Base-by-base conservation (phyloP, 2,888 invertebrate genomes). In the Campoletis raptor region DNA sequence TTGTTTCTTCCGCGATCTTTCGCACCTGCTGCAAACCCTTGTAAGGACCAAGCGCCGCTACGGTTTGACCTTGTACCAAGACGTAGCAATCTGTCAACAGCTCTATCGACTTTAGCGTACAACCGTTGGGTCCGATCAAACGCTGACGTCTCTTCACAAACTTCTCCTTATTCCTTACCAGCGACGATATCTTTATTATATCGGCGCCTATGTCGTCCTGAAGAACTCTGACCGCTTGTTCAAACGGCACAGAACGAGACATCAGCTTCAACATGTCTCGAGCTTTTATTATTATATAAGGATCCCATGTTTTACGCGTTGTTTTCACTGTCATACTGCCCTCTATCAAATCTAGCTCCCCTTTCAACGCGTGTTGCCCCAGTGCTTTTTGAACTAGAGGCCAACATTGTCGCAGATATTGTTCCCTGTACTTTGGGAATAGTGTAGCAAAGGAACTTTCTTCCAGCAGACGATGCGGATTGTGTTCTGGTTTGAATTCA, bases 251-350 rank as follows among this genome's bases (percentile, higher is more conserved):
- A 94, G 99, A 99, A 89, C 99, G 95, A 0, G 99, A 98, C 91
- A 99, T 95, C 2, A 99, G 95, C 94, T 99, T 99, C 91, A 99
- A 98, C 95, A 99, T 96, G 94, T 99, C 99, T 86, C 99, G 96
- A 0, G 99, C 98, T 95, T 99, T 99, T 42, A 99, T 96, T 67
- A 99, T 98, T 79, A 99, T 97, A 90, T 97, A 99, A 0, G 99
- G 99, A 95, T 99, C 99, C 98, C 98, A 99, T 0, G 99, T 99
- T 95, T 99, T 99, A 79, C 98, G 95, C 0, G 99, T 99, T 0
- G 99, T 99, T 94, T 96, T 96, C 0, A 99, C 99, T 0, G 97
- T 96, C 97, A 99, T 98, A 91, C 98, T 98, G 64, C 99, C 97
- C 95, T 99, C 99, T 7, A 99, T 96, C 2, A 99, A 95, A 95